These are phyloP conservation scores for Heliconius hermathena DNA, from an alignment of 1,140 invertebrate species.

Conservation along the genomic window DNA sequence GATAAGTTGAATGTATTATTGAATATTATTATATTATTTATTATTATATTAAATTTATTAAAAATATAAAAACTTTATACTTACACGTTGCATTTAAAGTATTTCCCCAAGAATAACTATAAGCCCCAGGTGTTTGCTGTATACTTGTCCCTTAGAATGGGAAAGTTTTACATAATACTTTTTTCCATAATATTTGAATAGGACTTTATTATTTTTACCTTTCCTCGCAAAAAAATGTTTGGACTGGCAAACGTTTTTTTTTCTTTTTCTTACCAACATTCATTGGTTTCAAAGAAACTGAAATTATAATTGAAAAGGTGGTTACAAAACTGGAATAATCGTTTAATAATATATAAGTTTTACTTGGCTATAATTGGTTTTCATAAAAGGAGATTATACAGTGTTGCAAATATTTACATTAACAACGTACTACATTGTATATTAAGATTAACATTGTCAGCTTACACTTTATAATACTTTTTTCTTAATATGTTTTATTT, in stretches of 20 bases:
- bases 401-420: background rate
- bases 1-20: no score
- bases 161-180: background rate
- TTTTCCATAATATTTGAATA: slow-evolving; percentile 11
- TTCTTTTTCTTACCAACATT: background rate
- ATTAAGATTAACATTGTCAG: background rate
- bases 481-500: no score
- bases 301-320: background rate
- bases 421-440: background rate
- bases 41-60: no score
- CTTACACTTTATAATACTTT: no score
- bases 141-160: background rate
- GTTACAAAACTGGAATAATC: background rate
- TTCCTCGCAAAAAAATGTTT: background rate
- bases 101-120: background rate
- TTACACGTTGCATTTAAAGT: background rate
- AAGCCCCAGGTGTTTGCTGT: slow-evolving; percentile 3
- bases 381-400: background rate
- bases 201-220: slow-evolving; percentile 13
- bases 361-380: background rate
- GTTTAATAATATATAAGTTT: background rate
- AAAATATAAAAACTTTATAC: no score
- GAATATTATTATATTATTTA: no score
- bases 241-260: background rate
- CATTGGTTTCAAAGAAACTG: background rate